These are phyloP conservation scores for Dicrostonyx torquatus DNA, from an alignment of 2,797 vertebrate genomes.

Conservation along the genomic window DNA sequence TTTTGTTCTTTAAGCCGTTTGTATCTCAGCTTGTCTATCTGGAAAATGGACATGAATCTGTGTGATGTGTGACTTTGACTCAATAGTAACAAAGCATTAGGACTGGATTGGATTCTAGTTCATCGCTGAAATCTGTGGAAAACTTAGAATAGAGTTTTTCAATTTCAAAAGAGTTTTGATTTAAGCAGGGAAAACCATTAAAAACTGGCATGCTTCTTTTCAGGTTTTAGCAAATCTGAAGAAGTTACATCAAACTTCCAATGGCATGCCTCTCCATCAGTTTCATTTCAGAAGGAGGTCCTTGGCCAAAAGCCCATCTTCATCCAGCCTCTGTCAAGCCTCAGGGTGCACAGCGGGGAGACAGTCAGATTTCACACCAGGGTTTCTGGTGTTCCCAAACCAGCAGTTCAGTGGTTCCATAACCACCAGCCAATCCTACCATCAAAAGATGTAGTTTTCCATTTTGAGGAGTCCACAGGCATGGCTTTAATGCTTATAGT, in stretches of 20 bases:
- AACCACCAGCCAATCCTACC: conserved; percentile 90
- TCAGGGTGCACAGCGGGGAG: conserved; percentile 91
- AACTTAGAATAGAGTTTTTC: background rate
- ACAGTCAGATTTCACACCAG: conserved; percentile 94
- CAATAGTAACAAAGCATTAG: background rate
- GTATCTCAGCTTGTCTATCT: background rate
- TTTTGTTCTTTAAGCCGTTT: background rate
- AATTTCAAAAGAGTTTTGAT: conserved; percentile 50
- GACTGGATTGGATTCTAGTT: conserved; percentile 2
- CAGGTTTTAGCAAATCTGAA: conserved; percentile 91
- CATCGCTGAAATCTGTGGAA: background rate
- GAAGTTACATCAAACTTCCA: conserved; percentile 87
- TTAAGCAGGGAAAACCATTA: conserved; percentile 83
- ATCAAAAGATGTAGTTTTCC: conserved; percentile 94
- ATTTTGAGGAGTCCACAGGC: conserved; percentile 94
- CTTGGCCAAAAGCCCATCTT: conserved; percentile 93
- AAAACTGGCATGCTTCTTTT: conserved; percentile 93
- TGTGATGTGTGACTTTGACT: conserved; percentile 5
- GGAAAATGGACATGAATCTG: conserved; percentile 29
- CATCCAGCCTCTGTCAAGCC: conserved; percentile 93
- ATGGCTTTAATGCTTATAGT: conserved; percentile 95
- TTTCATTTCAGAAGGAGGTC: conserved; percentile 91
- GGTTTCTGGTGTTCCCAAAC: conserved; percentile 91
- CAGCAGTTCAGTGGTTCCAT: conserved; percentile 95
- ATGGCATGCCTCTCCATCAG: conserved; percentile 89